Conservation (phyloP, 2,888 invertebrate species). For the Parnassius glacialis region DNA sequence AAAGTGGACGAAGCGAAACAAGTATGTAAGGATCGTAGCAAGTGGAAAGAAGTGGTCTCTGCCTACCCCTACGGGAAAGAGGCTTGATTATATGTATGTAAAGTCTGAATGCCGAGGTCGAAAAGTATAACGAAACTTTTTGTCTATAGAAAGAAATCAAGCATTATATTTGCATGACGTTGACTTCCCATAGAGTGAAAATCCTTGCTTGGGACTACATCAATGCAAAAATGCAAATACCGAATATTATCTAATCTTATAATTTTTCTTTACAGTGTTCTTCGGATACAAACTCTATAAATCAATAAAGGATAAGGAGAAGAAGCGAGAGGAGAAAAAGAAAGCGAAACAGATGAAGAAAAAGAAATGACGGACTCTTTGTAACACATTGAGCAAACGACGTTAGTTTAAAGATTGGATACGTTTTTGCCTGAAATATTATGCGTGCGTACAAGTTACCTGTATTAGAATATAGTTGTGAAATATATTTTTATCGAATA, state of each 20-base stretch:
- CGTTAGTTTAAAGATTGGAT: background rate
- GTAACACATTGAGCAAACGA: background rate
- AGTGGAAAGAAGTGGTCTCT: too few species aligned
- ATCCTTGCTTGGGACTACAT: background rate
- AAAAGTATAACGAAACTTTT: too few species aligned
- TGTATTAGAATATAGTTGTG: background rate
- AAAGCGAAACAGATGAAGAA: constrained; percentile 90
- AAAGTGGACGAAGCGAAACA: too few species aligned
- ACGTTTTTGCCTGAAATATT: constrained; percentile 20
- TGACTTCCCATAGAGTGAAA: background rate
- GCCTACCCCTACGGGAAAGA: too few species aligned
- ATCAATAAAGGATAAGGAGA: constrained; percentile 88
- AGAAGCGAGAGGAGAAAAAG: constrained; percentile 89
- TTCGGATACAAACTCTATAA: constrained; percentile 92
- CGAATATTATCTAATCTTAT: background rate
- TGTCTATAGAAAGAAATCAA: too few species aligned
- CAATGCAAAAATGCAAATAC: background rate
- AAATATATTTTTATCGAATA: background rate
- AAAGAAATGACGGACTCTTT: constrained; percentile 80
- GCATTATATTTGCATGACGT: background rate
- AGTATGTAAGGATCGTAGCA: too few species aligned
- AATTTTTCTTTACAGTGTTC: constrained; percentile 84
- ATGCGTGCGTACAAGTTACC: background rate
- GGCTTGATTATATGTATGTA: too few species aligned
- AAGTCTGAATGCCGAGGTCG: too few species aligned